These are phyloP conservation scores for Neotoma lepida DNA, from an alignment of 2,113 vertebrate genomes.

Conservation along the genomic window DNA sequence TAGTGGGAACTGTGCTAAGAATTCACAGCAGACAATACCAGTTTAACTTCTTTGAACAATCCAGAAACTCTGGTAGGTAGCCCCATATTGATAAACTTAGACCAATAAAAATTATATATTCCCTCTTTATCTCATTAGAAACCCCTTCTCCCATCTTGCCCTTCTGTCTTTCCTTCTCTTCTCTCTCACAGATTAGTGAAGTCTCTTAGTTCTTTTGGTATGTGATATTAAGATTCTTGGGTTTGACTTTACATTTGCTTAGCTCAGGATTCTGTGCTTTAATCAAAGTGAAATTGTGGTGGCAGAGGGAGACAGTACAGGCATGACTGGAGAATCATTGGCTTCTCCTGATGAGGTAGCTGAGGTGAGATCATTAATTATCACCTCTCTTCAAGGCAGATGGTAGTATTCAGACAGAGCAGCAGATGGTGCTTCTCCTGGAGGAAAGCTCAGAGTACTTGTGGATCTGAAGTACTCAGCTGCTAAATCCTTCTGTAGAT, in stretches of 20 bases:
- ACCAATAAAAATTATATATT: background rate
- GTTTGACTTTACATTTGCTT: slow-evolving; percentile 4
- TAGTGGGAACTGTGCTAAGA: background rate
- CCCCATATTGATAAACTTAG: background rate
- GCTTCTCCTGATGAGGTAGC: background rate
- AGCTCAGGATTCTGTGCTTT: background rate
- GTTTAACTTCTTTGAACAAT: background rate
- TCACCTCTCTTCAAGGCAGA: background rate
- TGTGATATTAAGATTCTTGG: background rate
- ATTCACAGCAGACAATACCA: background rate
- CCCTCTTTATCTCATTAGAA: background rate
- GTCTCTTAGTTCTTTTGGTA: background rate
- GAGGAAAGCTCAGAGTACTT: background rate
- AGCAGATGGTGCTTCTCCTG: background rate
- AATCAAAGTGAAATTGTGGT: background rate
- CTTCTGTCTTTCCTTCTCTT: too few relatives aligned
- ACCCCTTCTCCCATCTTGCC: background rate
- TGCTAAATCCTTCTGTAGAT: background rate
- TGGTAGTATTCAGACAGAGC: too few relatives aligned
- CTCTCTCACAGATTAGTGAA: background rate
- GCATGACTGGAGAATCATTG: background rate
- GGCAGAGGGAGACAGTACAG: background rate
- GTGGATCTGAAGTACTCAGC: background rate
- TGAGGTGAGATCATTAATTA: background rate
- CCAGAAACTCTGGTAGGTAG: background rate